Percentiles rank a stretch among this genome's conserved stretches.
These are phyloP conservation scores for Gambusia affinis DNA, from an alignment of 2,113 vertebrate genomes.

Conservation along the genomic window DNA sequence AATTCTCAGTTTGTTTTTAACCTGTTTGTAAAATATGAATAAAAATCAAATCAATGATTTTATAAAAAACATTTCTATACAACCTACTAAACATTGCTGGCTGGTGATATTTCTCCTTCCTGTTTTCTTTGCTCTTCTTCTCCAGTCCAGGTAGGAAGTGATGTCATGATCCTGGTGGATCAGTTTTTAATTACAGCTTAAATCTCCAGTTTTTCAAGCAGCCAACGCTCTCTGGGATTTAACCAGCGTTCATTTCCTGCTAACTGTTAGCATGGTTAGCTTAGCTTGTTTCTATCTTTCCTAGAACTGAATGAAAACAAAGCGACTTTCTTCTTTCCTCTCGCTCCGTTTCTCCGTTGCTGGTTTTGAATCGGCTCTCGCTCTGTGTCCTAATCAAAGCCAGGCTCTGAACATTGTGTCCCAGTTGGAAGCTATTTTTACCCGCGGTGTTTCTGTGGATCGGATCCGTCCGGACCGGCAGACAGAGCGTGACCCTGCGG, in stretches of 20 bases:
- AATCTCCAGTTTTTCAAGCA: conserved; percentile 12
- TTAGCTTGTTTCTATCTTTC: background rate
- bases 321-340: conserved; percentile 2
- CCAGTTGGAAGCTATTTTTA: conserved; percentile 76
- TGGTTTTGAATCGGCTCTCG: conserved; percentile 30
- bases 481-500: conserved; percentile 51
- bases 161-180: background rate
- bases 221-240: conserved; percentile 16
- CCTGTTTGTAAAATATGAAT: no score
- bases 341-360: conserved; percentile 22
- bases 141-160: background rate
- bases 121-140: no score
- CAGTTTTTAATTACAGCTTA: conserved; percentile 9
- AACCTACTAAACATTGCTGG: no score
- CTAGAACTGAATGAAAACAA: conserved; percentile 1
- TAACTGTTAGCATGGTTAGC: background rate
- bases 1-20: no score
- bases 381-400: conserved; percentile 70
- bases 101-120: no score
- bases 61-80: no score
- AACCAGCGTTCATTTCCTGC: background rate
- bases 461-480: conserved; percentile 61
- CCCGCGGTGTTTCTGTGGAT: conserved; percentile 57
- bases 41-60: no score
- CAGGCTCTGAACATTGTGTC: conserved; percentile 74